Evolutionary conservation across 1,140 invertebrate species (phyloP), one percentile per base, ranked within the genome.

Genomic region (Scylla paramamosain): DNA sequence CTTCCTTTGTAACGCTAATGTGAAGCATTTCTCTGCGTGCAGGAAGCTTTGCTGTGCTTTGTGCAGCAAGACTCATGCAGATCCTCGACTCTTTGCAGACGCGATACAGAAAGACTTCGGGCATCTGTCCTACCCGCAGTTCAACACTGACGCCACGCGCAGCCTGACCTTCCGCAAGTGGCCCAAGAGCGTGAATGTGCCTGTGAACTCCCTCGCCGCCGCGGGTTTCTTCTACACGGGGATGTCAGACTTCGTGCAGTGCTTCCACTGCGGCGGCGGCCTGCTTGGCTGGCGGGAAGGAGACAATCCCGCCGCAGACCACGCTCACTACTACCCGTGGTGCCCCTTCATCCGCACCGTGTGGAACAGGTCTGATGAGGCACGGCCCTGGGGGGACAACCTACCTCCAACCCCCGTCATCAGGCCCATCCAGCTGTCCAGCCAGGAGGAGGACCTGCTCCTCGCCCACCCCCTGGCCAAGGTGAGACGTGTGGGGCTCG

Each of bases 161-260:
- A 46, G 29, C 0, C 82, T 29, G 16, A 92, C 94, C 29, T 95
- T 92, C 83, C 59, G 25, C 28, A 14, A 32, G 6, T 95, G 94
- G 94, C 45, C 77, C 0, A 12, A 20, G 29, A 67, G 87, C 0
- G n/a, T 32, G 6, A 82, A 31, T 8, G 46, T 92, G 46, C 28
- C 14, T 25, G 25, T n/a, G 4, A 82, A 92, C 6, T 0, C 46
- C 29, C 45, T 95, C 32, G 90, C 82, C 28, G 46, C 59, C 0
- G 94, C 94, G 6, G 94, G 94, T 8, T 92, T 95, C 83, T 92
- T 95, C 90, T 95, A 92, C 46, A 77, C 91, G 14, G 94, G 91
- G 25, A 7, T 94, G 10, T 67, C 88, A 7, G 93, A 94, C 86
- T 91, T 52, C 88, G 93, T 94, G 20, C 94, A 95, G 83, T 95